Conservation (phyloP, 2,888 invertebrate species). For the Eristalis arbustorum region DNA sequence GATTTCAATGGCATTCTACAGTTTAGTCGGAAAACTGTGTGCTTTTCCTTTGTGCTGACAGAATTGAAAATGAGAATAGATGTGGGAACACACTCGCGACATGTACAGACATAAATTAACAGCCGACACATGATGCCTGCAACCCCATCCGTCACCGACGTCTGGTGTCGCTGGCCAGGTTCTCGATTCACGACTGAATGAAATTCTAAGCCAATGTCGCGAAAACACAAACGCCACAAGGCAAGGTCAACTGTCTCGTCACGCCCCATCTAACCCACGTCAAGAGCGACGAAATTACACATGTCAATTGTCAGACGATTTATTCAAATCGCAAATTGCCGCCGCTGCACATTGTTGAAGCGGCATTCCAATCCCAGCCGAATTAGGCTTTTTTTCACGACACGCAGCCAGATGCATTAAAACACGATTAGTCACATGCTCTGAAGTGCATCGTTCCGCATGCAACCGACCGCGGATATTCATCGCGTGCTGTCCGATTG, state of each 20-base stretch:
- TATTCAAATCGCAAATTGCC: neutral
- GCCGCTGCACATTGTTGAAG: neutral
- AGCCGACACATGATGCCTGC: neutral
- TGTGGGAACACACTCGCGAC: neutral
- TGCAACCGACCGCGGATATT: neutral
- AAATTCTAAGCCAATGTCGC: neutral
- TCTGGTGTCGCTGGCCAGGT: neutral
- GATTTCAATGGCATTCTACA: too few relatives aligned
- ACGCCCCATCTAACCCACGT: neutral
- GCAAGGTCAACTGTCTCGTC: neutral
- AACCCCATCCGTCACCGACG: neutral
- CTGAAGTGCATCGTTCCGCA: neutral
- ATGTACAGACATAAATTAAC: neutral
- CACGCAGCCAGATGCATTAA: neutral
- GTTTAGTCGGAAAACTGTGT: neutral
- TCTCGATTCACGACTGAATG: neutral
- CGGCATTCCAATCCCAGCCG: neutral
- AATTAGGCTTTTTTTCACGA: neutral
- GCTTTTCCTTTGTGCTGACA: neutral
- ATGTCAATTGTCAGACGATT: neutral
- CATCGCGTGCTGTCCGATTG: neutral
- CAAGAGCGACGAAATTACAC: neutral
- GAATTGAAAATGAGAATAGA: neutral
- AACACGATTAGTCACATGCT: neutral
- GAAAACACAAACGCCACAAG: neutral